Evolutionary conservation across 2,113 vertebrate genomes (phyloP).

Genomic region (Gymnogyps californianus): DNA sequence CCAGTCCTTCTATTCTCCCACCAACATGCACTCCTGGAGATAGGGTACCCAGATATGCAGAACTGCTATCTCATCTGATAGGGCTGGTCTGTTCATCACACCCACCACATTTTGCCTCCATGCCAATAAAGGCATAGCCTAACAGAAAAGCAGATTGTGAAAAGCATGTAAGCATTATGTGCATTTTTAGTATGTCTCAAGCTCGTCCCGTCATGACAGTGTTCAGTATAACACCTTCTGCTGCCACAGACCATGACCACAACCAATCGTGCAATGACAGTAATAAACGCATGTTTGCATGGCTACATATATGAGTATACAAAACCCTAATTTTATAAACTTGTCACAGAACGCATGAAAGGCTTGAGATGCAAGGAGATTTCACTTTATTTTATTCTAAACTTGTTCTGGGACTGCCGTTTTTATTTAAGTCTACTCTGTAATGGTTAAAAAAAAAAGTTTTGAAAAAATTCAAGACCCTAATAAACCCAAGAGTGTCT

Average conservation of each 20-base stretch:
- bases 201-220: background rate
- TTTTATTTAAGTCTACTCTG: background rate
- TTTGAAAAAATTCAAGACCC: background rate
- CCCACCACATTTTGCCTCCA: background rate
- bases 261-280: rapidly evolving
- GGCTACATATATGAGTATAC: background rate
- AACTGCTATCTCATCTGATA: background rate
- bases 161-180: background rate
- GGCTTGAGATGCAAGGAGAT: background rate
- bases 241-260: background rate
- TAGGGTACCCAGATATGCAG: background rate
- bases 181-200: background rate
- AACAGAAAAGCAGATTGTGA: background rate
- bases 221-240: background rate
- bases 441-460: background rate
- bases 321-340: background rate
- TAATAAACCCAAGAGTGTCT: background rate
- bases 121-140: background rate
- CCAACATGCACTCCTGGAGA: background rate
- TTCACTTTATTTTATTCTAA: background rate
- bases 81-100: background rate
- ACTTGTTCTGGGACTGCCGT: background rate
- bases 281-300: rapidly evolving
- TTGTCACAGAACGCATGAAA: rapidly evolving
- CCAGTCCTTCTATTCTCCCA: background rate